Base-by-base conservation (phyloP, 2,888 invertebrate genomes). In the Cheilosia scutellata region DNA sequence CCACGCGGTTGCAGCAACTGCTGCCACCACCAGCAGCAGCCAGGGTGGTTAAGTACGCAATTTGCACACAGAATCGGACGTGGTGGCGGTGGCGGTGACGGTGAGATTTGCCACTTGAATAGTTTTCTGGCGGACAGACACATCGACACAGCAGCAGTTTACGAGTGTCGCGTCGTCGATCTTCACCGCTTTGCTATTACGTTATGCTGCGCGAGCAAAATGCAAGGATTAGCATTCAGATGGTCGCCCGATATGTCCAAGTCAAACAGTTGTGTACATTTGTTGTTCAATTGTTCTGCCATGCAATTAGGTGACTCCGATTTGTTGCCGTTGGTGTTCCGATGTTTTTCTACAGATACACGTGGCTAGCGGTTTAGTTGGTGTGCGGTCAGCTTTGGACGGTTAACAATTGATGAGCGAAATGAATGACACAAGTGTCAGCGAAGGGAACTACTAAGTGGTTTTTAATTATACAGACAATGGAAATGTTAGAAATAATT, bases 201-300 rank as follows among this genome's bases (percentile, higher is more conserved):
- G 62, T 4, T 58, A 16, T 44, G 49, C 62, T 55, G 55, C 6
- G 25, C 29, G 27, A 31, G 63, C 40, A 57, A 74, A 80, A 66
- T 33, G 20, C 80, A 82, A 86, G 82, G 82, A 86, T 86, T 86
- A 86, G 86, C 86, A 86, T 82, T 86, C 86, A 86, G 80, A 86
- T 86, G 71, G 68, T 57, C 72, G 72, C 47, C 62, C 63, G 86
- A 87, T 87, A 87, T 87, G 82, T 87, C 82, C 74, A 78, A 71
- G 68, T 78, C 78, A 78, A 82, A 82, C 82, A 68, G 82, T 74
- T 77, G 76, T 82, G 86, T 86, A 82, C 76, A 82, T 76, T 86
- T 72, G 72, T 80, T 75, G 76, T 65, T 82, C 87, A 82, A 87
- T 87, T 87, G 87, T 87, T 87, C 87, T 87, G 87, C 87, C 87